Conservation (phyloP, 2,113 vertebrate species). For the Platichthys stellatus region DNA sequence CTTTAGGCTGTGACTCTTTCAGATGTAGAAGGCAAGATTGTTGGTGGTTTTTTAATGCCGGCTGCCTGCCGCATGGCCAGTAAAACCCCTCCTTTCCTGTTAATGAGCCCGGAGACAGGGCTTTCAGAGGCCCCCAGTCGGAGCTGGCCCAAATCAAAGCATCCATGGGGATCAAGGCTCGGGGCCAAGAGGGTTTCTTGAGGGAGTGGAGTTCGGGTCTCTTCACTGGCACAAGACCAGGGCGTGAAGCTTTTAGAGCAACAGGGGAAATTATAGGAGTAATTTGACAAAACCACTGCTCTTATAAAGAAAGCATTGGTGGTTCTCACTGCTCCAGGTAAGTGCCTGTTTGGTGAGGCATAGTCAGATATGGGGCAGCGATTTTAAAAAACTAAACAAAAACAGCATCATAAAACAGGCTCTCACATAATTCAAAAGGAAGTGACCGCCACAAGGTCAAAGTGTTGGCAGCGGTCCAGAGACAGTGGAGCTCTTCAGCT, state of each 20-base stretch:
- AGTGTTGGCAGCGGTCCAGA: constrained; percentile 69
- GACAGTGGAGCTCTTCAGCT: constrained; percentile 49
- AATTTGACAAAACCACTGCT: constrained; percentile 36
- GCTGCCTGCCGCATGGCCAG: constrained; percentile 67
- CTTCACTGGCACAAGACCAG: constrained; percentile 59
- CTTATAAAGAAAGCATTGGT: constrained; percentile 15
- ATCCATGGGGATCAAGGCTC: constrained; percentile 48
- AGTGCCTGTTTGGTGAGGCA: constrained; percentile 30
- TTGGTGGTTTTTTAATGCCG: constrained; percentile 63
- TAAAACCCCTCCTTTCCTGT: constrained; percentile 69
- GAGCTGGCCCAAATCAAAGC: constrained; percentile 73
- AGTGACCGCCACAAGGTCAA: constrained; percentile 76
- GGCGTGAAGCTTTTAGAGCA: constrained; percentile 39
- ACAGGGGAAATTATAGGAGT: constrained; percentile 37
- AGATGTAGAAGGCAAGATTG: constrained; percentile 46
- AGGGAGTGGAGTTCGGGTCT: constrained; percentile 47
- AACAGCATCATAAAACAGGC: constrained; percentile 67
- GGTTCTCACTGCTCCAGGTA: constrained; percentile 48
- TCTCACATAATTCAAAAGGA: constrained; percentile 71
- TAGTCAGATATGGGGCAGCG: constrained; percentile 40
- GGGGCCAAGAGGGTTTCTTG: constrained; percentile 50
- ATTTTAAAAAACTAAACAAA: constrained; percentile 23
- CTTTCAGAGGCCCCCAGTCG: constrained; percentile 56
- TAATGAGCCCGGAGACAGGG: constrained; percentile 71
- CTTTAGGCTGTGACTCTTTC: constrained; percentile 30